Conservation (phyloP, 2,888 invertebrate genomes). For the Thecocarcelia acutangulata region DNA sequence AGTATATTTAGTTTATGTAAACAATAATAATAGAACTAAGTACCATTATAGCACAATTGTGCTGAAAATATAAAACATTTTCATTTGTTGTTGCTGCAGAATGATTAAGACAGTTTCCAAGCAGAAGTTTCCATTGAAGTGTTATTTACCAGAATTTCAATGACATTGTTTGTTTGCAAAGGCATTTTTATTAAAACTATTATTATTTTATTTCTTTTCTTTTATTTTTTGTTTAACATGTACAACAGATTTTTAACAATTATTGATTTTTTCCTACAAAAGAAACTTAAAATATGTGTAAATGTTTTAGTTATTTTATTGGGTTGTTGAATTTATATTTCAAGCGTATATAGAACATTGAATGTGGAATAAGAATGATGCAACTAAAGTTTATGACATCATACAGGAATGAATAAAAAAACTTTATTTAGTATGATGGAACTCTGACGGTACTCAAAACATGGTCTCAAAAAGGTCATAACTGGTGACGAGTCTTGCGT, state of each 20-base stretch:
- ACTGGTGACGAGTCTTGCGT: no score
- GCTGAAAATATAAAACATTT: neutral
- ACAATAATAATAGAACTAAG: neutral
- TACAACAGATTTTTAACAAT: neutral
- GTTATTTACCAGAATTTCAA: slow-evolving; percentile 15
- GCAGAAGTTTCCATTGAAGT: slow-evolving; percentile 22
- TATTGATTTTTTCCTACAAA: slow-evolving; percentile 37
- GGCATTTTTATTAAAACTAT: slow-evolving; percentile 21
- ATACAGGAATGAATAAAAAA: no score
- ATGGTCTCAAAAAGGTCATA: no score
- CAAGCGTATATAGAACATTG: neutral
- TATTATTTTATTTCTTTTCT: neutral
- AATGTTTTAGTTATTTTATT: neutral
- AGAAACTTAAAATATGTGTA: slow-evolving; percentile 10
- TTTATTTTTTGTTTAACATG: neutral
- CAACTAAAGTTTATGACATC: no score
- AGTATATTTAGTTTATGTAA: neutral
- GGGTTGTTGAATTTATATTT: neutral
- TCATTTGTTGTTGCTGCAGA: neutral
- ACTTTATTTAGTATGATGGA: no score
- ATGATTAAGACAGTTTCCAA: slow-evolving; percentile 22
- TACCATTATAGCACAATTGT: neutral
- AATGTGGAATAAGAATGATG: no score
- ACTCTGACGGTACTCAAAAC: no score
- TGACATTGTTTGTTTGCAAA: slow-evolving; percentile 20